A percentile compares a stretch with the other conserved stretches of the same genome.
Conservation (phyloP, 1,140 invertebrate genomes). For the Drosophila bocqueti region DNA sequence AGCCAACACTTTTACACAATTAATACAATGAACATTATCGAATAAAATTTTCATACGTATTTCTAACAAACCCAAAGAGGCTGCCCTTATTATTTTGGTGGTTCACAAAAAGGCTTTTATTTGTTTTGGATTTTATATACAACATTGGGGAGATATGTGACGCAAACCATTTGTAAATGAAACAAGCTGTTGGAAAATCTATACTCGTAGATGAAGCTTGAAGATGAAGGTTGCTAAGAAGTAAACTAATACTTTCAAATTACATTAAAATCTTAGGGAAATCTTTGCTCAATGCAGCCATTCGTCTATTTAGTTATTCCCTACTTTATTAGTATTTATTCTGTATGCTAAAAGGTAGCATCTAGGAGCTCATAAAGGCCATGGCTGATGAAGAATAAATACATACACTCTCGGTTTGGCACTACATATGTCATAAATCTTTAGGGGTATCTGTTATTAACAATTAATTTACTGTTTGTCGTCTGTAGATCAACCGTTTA, state of each 20-base stretch:
- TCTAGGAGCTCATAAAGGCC: background rate
- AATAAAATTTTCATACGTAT: constrained; percentile 84
- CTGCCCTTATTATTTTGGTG: background rate
- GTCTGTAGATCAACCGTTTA: background rate
- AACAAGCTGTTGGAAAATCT: background rate
- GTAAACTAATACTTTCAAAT: background rate
- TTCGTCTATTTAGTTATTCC: background rate
- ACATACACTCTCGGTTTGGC: background rate
- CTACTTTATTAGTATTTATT: background rate
- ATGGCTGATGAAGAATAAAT: background rate
- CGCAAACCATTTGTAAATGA: background rate
- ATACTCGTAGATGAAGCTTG: background rate
- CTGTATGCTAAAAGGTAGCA: background rate
- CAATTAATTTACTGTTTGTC: background rate
- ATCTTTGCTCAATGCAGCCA: background rate
- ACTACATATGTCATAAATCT: background rate
- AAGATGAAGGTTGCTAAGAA: background rate
- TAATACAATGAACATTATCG: constrained; percentile 82
- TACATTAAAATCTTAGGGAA: background rate
- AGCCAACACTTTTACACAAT: constrained; percentile 53
- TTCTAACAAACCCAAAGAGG: constrained; percentile 69
- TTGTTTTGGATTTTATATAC: background rate
- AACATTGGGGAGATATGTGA: background rate
- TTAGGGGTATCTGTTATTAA: background rate
- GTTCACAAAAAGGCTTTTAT: background rate